Base-by-base conservation (phyloP, 2,797 vertebrate genomes). In the Zenarchopterus dispar region DNA sequence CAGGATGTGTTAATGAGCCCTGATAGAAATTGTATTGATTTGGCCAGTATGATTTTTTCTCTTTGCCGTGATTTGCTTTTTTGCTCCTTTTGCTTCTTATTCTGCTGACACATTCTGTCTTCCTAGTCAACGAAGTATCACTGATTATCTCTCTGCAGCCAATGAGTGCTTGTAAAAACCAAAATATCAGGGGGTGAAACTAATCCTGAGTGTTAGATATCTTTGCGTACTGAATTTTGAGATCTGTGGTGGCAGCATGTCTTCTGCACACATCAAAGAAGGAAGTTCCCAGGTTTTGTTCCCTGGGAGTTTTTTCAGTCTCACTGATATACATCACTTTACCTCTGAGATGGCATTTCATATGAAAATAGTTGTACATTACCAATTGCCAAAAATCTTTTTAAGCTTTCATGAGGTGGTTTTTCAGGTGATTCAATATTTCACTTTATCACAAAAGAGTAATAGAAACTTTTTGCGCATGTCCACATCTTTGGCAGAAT, bases 161-260 rank as follows among this genome's bases (percentile, higher is more conserved):
- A 74, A 62, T 70, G 48, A 73, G 49, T 8, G 33, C 15, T 52
- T 13, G 50, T 47, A 60, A 79, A 75, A 56, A 18, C 33, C 23
- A 42, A 78, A 78, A 80, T 87, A 78, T 82, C 84, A 83, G 33
- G 31, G 84, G 70, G 70, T 83, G 64, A 71, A 86, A 82, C 74
- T 69, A 63, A 82, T 81, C 54, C 48, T 24, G 23, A 19, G 24
- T 53, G 62, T 5, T 36, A 42, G 67, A 70, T n/a, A 11, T 55
- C 52, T 70, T 58, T 75, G 56, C 67, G 24, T 59, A 51, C 66
- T 67, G 51, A 72, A 42, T 22, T 63, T 7, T 47, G 43, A 15
- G 31, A 15, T 53, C 13, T 51, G 45, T 2, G 6, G n/a, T 42
- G 50, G 62, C 22, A 16, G 48, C 6, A 9, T 7, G 28, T 31